A percentile compares a stretch with the other conserved stretches of the same genome.
Conservation (phyloP, 2,797 vertebrate species). For the Characodon lateralis region DNA sequence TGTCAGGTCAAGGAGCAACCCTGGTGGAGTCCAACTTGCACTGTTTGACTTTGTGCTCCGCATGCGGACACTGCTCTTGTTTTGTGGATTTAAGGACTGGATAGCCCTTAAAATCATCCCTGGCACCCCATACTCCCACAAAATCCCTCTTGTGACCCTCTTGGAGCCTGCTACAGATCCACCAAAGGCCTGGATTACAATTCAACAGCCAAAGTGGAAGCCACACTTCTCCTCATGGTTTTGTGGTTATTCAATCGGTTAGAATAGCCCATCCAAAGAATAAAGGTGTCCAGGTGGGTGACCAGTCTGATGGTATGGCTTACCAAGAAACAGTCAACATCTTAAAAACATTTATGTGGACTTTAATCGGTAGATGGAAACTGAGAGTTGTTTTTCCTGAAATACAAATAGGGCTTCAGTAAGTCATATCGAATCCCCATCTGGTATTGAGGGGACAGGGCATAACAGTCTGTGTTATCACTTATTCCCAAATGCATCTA, state of each 20-base stretch:
- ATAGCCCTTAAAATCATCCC: no score
- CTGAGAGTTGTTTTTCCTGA: slow-evolving; percentile 1
- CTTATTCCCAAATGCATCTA: background rate
- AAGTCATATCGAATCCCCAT: slow-evolving; percentile 11
- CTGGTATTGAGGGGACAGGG: slow-evolving; percentile 3
- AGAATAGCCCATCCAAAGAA: background rate
- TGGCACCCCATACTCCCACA: no score
- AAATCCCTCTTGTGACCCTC: no score
- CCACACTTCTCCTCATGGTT: no score
- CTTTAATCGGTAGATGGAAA: background rate
- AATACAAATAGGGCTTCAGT: slow-evolving; percentile 1
- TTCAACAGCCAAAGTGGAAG: no score
- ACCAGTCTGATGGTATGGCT: background rate
- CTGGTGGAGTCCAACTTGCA: no score
- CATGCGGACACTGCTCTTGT: no score
- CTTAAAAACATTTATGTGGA: background rate
- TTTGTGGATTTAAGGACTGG: no score
- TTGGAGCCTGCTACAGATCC: no score
- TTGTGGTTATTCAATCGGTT: no score
- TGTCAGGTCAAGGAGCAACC: background rate
- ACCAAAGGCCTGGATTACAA: no score
- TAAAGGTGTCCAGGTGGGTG: background rate
- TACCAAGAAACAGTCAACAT: background rate
- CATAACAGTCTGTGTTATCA: background rate
- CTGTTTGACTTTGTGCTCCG: no score